These are phyloP conservation scores for Luffia ferchaultella DNA, from an alignment of 2,888 invertebrate species.

Conservation along the genomic window DNA sequence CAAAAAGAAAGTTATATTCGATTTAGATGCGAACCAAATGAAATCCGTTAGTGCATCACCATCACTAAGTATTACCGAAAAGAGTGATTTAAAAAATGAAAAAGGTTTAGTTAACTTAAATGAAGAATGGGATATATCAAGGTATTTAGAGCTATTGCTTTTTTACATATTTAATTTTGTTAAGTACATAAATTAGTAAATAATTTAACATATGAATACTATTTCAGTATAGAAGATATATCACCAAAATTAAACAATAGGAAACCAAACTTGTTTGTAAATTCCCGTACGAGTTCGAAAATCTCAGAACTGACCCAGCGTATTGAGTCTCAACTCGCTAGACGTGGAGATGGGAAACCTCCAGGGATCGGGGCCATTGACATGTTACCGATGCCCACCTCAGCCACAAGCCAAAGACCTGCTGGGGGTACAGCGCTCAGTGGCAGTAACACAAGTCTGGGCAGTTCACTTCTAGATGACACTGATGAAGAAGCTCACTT, in stretches of 20 bases:
- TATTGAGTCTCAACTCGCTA: conserved; percentile 61
- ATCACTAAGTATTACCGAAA: conserved; percentile 54
- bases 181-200: too few species aligned
- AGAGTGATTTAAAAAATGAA: conserved; percentile 40
- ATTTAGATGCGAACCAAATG: conserved; percentile 66
- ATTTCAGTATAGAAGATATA: conserved; percentile 53
- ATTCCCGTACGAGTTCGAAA: conserved; percentile 57
- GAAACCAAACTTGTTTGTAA: conserved; percentile 43
- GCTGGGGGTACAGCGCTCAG: conserved; percentile 11
- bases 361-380: conserved; percentile 42
- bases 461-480: conserved; percentile 55
- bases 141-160: conserved; percentile 29
- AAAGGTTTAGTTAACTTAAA: conserved; percentile 46
- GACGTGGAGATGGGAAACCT: conserved; percentile 29
- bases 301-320: conserved; percentile 62
- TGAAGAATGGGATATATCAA: conserved; percentile 63
- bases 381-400: conserved; percentile 30
- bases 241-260: conserved; percentile 25
- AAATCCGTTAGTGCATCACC: conserved; percentile 60
- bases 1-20: conserved; percentile 72
- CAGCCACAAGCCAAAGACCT: conserved; percentile 24
- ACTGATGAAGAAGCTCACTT: conserved; percentile 30
- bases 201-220: conserved; percentile 5
- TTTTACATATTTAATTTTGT: too few species aligned
- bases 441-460: conserved; percentile 56